Percentiles rank a stretch among this genome's conserved stretches.
These are phyloP conservation scores for Tipula helvola DNA, from an alignment of 2,888 invertebrate species.

Conservation along the genomic window DNA sequence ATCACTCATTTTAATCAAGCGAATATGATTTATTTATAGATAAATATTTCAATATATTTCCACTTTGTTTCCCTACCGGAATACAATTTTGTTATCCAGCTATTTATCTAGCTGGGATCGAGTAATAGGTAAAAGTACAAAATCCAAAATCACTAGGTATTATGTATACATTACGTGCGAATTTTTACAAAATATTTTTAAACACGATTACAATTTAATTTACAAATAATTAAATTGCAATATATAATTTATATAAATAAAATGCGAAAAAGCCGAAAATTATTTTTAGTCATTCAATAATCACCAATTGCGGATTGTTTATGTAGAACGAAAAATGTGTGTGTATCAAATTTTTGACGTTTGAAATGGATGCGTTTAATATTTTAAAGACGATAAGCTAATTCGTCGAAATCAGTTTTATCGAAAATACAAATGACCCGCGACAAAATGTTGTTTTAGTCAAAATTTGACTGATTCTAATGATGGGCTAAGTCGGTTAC, in stretches of 20 bases:
- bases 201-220: background rate
- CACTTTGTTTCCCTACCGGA: background rate
- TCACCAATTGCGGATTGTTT: background rate
- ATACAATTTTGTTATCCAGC: background rate
- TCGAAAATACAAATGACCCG: background rate
- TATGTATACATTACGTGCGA: background rate
- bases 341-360: background rate
- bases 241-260: background rate
- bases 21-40: background rate
- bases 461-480: too few species aligned
- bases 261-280: background rate
- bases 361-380: background rate
- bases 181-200: background rate
- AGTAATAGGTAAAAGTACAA: background rate
- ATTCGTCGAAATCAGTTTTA: background rate
- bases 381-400: background rate
- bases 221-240: background rate
- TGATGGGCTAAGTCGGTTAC: too few species aligned
- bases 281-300: background rate
- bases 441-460: too few species aligned
- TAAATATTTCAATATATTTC: background rate
- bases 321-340: background rate
- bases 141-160: background rate
- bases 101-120: background rate
- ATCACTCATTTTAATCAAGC: conserved; percentile 19